Conservation (phyloP, 1,140 invertebrate genomes). For the Tetranychus urticae region DNA sequence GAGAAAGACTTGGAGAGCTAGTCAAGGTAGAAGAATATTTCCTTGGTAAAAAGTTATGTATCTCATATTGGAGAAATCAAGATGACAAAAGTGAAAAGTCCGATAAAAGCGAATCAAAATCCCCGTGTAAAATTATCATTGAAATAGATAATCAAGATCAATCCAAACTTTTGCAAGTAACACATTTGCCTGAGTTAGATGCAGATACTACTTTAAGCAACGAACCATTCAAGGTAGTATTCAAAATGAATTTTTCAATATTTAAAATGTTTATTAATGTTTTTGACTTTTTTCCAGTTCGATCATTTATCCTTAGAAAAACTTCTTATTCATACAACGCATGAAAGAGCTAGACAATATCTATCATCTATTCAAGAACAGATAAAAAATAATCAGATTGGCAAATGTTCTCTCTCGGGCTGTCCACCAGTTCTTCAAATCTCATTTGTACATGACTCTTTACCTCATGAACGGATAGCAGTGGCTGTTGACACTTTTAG, state of each 20-base stretch:
- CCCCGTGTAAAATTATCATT: conserved; percentile 56
- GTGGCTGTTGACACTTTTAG: conserved; percentile 81
- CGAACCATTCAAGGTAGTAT: conserved; percentile 20
- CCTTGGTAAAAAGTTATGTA: conserved; percentile 57
- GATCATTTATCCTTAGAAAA: conserved; percentile 81
- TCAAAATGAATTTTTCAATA: conserved; percentile 16
- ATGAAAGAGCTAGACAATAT: conserved; percentile 58
- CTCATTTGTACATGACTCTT: conserved; percentile 60
- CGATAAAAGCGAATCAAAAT: background rate
- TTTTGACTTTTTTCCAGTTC: conserved; percentile 23
- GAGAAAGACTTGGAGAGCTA: conserved; percentile 65
- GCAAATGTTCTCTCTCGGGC: conserved; percentile 42
- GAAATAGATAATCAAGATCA: conserved; percentile 63
- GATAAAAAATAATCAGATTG: conserved; percentile 32
- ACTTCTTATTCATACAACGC: conserved; percentile 87
- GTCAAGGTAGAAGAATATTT: conserved; percentile 78
- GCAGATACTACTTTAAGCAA: conserved; percentile 27
- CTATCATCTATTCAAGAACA: conserved; percentile 59
- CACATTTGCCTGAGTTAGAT: conserved; percentile 61
- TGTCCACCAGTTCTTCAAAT: conserved; percentile 73
- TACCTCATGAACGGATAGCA: conserved; percentile 64
- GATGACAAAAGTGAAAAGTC: background rate
- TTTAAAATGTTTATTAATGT: conserved; percentile 7
- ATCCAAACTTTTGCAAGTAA: conserved; percentile 51
- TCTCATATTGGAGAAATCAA: conserved; percentile 71